A percentile compares a stretch with the other conserved stretches of the same genome.
Conservation (phyloP, 2,888 invertebrate genomes). For the Asteroscopus sphinx region DNA sequence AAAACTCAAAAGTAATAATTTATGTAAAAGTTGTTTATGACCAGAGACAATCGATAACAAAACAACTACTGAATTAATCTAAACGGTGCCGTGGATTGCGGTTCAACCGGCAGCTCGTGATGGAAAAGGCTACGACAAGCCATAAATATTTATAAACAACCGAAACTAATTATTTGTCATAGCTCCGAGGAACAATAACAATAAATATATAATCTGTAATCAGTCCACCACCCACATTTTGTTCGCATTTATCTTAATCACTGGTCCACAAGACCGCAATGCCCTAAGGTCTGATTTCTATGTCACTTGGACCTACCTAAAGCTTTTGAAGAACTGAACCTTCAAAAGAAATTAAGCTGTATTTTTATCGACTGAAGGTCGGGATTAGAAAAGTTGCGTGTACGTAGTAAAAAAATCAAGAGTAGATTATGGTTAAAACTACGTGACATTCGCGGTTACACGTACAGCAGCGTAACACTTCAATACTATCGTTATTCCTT, state of each 20-base stretch:
- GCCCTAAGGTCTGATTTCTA: constrained; percentile 56
- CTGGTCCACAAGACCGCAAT: constrained; percentile 54
- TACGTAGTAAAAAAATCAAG: constrained; percentile 66
- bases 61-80: constrained; percentile 34
- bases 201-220: constrained; percentile 53
- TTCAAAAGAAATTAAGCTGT: constrained; percentile 52
- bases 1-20: too few relatives aligned
- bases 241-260: constrained; percentile 62
- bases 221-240: constrained; percentile 58
- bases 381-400: constrained; percentile 51
- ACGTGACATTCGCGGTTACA: constrained; percentile 81
- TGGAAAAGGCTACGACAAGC: constrained; percentile 46
- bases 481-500: constrained; percentile 76
- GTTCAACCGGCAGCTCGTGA: constrained; percentile 10
- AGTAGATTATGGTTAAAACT: constrained; percentile 68
- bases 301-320: constrained; percentile 44
- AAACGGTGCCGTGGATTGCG: constrained; percentile 23
- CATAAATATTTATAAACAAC: constrained; percentile 55
- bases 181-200: constrained; percentile 56
- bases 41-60: constrained; percentile 2
- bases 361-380: constrained; percentile 35
- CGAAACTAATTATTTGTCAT: constrained; percentile 56
- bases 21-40: too few relatives aligned
- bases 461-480: constrained; percentile 78
- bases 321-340: constrained; percentile 47